phyloP scores from a whole-genome alignment of 2,797 vertebrate genomes.

The Myripristis murdjan region DNA sequence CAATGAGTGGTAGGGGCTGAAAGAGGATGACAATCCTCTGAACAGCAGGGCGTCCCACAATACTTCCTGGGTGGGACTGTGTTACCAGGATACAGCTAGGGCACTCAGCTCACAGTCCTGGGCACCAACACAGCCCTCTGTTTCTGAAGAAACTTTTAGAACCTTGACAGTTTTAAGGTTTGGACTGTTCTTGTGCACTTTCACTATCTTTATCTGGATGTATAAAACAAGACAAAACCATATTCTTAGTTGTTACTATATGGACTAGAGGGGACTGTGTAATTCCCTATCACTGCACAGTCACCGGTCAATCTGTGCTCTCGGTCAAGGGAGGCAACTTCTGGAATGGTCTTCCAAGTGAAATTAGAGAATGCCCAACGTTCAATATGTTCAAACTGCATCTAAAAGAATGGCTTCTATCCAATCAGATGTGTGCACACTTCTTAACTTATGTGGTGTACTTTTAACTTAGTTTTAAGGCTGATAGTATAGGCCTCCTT shows the following conservation, averaged over 20 bases:
- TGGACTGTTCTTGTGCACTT: constrained; percentile 18
- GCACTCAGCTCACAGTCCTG: constrained; percentile 24
- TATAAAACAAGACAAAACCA: neutral
- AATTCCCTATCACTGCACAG: too few species aligned
- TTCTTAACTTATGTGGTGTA: too few species aligned
- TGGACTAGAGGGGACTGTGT: too few species aligned
- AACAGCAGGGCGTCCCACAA: constrained; percentile 54
- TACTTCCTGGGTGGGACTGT: constrained; percentile 53
- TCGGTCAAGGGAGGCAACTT: too few species aligned
- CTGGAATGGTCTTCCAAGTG: too few species aligned
- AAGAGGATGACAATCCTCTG: constrained; percentile 30
- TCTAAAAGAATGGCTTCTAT: too few species aligned
- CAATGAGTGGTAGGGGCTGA: constrained; percentile 31
- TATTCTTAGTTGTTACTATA: neutral
- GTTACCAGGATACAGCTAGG: constrained; percentile 66
- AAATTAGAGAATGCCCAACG: too few species aligned
- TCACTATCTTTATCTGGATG: constrained; percentile 6
- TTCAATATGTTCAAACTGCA: too few species aligned
- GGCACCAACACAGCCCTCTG: constrained; percentile 41
- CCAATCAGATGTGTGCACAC: too few species aligned
- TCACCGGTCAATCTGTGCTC: too few species aligned
- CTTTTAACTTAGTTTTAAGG: too few species aligned
- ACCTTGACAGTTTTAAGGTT: constrained; percentile 12
- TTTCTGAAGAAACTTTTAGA: constrained; percentile 38
- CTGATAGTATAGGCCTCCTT: too few species aligned